phyloP scores from a whole-genome alignment of 2,113 vertebrate species.

The Microcebus griseorufus region DNA sequence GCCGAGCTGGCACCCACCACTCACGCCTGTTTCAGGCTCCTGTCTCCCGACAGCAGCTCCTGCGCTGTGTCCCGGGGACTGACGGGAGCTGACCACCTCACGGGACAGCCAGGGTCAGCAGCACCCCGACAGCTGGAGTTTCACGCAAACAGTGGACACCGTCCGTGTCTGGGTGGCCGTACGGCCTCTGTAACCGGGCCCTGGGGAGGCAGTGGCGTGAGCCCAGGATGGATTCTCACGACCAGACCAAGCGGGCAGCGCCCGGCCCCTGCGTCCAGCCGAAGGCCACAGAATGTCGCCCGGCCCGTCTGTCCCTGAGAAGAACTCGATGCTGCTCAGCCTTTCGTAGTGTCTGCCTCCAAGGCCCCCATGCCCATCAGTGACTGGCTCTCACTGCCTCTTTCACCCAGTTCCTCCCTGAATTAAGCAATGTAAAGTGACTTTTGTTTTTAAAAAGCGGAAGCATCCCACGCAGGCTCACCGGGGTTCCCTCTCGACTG shows the following conservation, averaged over 20 bases:
- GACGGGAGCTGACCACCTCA: not conserved
- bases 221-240: not conserved
- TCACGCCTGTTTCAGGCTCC: rapidly evolving
- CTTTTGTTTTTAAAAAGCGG: not conserved
- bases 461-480: conserved; percentile 46
- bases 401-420: rapidly evolving
- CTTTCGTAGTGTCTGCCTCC: rapidly evolving
- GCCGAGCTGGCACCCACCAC: too few relatives aligned
- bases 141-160: rapidly evolving
- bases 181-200: rapidly evolving
- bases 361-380: rapidly evolving
- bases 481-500: conserved; percentile 96
- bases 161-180: rapidly evolving
- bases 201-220: not conserved
- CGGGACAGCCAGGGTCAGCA: rapidly evolving
- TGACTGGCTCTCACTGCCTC: rapidly evolving
- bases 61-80: rapidly evolving
- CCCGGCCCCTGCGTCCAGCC: rapidly evolving
- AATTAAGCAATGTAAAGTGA: rapidly evolving
- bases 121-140: rapidly evolving
- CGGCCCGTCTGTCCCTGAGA: rapidly evolving
- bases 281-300: rapidly evolving
- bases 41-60: not conserved
- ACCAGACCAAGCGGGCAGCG: not conserved
- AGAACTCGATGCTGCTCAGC: rapidly evolving